A percentile compares a stretch with the other conserved stretches of the same genome.
Conservation (phyloP, 2,113 vertebrate genomes). For the Lophura nycthemera region DNA sequence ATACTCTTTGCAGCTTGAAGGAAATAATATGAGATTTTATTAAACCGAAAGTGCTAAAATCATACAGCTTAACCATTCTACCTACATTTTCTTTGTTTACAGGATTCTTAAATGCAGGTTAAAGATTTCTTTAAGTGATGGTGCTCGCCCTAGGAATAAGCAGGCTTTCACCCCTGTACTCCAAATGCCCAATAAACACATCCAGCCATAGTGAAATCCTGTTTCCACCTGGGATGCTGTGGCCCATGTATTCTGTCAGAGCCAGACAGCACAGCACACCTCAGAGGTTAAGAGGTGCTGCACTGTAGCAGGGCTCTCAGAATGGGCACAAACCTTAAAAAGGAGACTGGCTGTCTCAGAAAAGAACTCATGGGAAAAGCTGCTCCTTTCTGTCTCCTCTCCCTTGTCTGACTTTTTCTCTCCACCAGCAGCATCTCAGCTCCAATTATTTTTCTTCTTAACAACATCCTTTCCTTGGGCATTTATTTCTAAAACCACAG, state of each 20-base stretch:
- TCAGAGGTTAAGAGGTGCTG: not conserved
- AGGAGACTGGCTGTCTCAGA: not conserved
- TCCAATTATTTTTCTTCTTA: conserved; percentile 20
- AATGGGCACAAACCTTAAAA: not conserved
- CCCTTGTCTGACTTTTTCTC: not conserved
- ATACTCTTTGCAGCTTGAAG: not conserved
- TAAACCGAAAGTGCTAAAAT: not conserved
- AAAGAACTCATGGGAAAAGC: not conserved
- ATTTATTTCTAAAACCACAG: not conserved
- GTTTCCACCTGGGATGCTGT: not conserved
- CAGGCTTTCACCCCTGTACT: not conserved
- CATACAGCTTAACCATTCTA: not conserved
- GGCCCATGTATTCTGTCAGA: not conserved
- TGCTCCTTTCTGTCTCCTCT: not conserved
- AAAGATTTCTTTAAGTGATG: not conserved
- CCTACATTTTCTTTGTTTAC: not conserved
- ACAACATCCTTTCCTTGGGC: not conserved
- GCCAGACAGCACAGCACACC: not conserved
- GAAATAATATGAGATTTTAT: not conserved
- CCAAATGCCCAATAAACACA: not conserved
- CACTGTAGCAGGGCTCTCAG: not conserved
- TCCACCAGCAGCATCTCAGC: not conserved
- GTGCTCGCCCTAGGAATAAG: not conserved
- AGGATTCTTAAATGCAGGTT: not conserved
- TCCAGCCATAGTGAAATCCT: not conserved